Conservation (phyloP, 2,888 invertebrate species). For the Mellilla xanthometata region DNA sequence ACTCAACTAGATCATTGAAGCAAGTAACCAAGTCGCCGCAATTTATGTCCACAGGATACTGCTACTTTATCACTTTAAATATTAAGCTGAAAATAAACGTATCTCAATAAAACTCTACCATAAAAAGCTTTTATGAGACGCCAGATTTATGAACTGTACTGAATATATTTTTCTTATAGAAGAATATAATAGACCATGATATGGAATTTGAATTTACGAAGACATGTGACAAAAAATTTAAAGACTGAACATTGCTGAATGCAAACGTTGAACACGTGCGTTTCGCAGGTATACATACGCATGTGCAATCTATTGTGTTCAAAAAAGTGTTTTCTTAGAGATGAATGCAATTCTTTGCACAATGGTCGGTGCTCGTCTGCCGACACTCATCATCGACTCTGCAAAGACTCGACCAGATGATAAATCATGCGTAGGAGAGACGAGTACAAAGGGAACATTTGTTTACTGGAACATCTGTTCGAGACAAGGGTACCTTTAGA, state of each 20-base stretch:
- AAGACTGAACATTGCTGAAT: constrained; percentile 52
- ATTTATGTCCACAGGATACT: constrained; percentile 22
- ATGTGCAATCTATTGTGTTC: constrained; percentile 74
- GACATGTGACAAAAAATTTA: constrained; percentile 39
- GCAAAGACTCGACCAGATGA: constrained; percentile 49
- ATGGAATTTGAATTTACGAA: constrained; percentile 47
- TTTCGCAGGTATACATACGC: constrained; percentile 74
- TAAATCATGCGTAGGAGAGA: constrained; percentile 78
- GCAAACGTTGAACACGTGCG: constrained; percentile 78
- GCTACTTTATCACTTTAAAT: constrained; percentile 41
- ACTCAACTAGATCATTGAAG: constrained; percentile 16
- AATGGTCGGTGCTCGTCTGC: constrained; percentile 62
- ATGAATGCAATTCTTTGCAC: constrained; percentile 72
- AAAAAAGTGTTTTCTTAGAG: constrained; percentile 65
- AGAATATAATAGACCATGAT: constrained; percentile 41
- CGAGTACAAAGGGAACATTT: constrained; percentile 62
- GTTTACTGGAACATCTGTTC: constrained; percentile 76
- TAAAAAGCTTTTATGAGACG: constrained; percentile 48
- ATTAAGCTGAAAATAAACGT: constrained; percentile 50
- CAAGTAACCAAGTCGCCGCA: constrained; percentile 18
- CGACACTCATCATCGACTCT: constrained; percentile 65
- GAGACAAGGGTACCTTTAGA: constrained; percentile 52
- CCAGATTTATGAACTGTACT: constrained; percentile 53
- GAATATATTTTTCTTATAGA: constrained; percentile 30
- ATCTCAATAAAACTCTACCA: constrained; percentile 52